Conservation (phyloP, 2,797 vertebrate genomes). For the Muscicapa striata region DNA sequence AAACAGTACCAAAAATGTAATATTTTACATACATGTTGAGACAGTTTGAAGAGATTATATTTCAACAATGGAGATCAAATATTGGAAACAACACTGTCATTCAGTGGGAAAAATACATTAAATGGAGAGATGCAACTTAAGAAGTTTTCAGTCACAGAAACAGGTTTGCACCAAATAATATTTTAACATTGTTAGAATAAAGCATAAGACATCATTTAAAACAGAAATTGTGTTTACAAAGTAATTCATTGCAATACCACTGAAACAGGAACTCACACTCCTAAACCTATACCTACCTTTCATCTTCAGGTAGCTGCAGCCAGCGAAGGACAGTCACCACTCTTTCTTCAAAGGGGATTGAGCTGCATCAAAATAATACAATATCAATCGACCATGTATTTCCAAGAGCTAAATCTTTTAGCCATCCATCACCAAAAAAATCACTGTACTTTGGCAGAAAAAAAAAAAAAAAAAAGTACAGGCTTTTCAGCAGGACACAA, state of each 20-base stretch:
- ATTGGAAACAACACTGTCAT: not conserved
- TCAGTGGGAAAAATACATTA: not conserved
- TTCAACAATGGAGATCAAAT: slow-evolving; percentile 64
- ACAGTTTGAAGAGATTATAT: slow-evolving; percentile 67
- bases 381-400: not conserved
- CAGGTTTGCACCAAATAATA: not conserved
- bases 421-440: not conserved
- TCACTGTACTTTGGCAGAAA: not conserved
- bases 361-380: slow-evolving; percentile 70
- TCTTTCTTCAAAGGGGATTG: slow-evolving; percentile 83
- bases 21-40: slow-evolving; percentile 79
- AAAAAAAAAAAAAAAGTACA: not conserved
- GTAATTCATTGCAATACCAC: not conserved
- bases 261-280: not conserved
- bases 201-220: not conserved
- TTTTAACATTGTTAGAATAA: not conserved
- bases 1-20: slow-evolving; percentile 85
- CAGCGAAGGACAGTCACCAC: slow-evolving; percentile 83
- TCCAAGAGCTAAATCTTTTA: not conserved
- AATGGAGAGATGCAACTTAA: not conserved
- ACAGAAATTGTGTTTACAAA: not conserved
- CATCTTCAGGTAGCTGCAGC: slow-evolving; percentile 82
- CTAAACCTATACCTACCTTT: slow-evolving; percentile 79
- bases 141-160: not conserved
- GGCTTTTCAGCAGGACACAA: not conserved